Percentiles rank a stretch among this genome's conserved stretches.
These are phyloP conservation scores for Varroa destructor DNA, from an alignment of 1,140 invertebrate species.

Conservation along the genomic window DNA sequence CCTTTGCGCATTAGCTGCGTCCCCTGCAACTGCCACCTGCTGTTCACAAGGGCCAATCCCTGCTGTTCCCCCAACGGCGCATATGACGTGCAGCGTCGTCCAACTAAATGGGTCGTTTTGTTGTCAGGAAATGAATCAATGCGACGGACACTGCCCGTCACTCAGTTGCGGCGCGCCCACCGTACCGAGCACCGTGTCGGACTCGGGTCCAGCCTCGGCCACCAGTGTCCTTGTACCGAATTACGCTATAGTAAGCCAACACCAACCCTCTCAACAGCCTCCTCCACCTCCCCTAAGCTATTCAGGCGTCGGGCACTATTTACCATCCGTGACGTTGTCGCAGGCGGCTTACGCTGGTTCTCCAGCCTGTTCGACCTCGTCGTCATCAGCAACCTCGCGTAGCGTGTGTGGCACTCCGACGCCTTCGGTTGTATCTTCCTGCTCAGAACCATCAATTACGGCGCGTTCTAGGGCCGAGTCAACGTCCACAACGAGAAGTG, in stretches of 20 bases:
- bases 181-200: neutral
- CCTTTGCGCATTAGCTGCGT: neutral
- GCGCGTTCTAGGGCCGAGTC: constrained; percentile 1
- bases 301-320: neutral
- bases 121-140: too few species aligned
- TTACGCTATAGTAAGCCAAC: neutral
- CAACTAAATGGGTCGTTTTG: too few species aligned
- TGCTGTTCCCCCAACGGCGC: too few species aligned
- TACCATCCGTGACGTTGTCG: neutral
- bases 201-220: neutral
- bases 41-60: too few species aligned
- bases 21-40: neutral
- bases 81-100: too few species aligned
- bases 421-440: constrained; percentile 16
- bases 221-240: neutral
- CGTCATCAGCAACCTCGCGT: neutral
- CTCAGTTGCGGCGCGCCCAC: neutral
- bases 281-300: neutral
- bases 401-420: constrained; percentile 25
- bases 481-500: neutral
- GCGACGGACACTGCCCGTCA: too few species aligned
- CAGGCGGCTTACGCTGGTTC: neutral
- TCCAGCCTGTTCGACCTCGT: constrained; percentile 7
- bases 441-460: neutral
- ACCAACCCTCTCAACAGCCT: neutral